Evolutionary conservation across 2,797 vertebrate genomes (phyloP).

Genomic region (Adrianichthys oophorus): DNA sequence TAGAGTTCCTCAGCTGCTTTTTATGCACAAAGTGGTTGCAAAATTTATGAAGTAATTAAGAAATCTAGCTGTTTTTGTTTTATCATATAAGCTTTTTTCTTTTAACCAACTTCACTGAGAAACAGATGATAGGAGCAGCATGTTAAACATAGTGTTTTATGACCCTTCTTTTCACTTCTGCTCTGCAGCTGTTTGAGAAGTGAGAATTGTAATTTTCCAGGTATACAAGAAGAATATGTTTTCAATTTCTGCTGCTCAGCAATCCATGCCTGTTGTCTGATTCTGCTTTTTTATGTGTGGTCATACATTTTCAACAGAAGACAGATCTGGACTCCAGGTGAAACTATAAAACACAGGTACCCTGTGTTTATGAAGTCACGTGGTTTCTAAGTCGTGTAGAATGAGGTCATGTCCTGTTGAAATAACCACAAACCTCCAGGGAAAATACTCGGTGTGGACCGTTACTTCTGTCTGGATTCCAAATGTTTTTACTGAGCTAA

Average conservation of each 20-base stretch:
- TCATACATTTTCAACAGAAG: background rate
- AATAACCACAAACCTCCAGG: background rate
- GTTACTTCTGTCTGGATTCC: too few relatives aligned
- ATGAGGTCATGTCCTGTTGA: background rate
- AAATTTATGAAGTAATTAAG: too few relatives aligned
- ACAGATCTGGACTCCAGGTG: background rate
- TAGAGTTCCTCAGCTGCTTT: too few relatives aligned
- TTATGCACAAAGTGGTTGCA: too few relatives aligned
- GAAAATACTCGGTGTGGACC: background rate
- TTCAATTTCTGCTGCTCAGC: background rate
- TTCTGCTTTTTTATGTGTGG: background rate
- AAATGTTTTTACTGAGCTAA: too few relatives aligned
- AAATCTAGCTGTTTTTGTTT: too few relatives aligned
- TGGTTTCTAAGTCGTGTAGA: background rate
- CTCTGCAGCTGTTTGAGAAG: background rate
- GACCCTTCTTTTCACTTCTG: too few relatives aligned
- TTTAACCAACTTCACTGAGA: too few relatives aligned
- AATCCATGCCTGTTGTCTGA: background rate
- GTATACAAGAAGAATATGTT: slow-evolving; percentile 1
- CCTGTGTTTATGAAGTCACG: background rate
- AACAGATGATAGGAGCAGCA: too few relatives aligned
- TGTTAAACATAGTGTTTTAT: too few relatives aligned
- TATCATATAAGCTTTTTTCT: too few relatives aligned
- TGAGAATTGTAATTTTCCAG: too few relatives aligned
- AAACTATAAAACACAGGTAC: background rate